Conservation (phyloP, 2,888 invertebrate genomes). For the Platycnemis pennipes region DNA sequence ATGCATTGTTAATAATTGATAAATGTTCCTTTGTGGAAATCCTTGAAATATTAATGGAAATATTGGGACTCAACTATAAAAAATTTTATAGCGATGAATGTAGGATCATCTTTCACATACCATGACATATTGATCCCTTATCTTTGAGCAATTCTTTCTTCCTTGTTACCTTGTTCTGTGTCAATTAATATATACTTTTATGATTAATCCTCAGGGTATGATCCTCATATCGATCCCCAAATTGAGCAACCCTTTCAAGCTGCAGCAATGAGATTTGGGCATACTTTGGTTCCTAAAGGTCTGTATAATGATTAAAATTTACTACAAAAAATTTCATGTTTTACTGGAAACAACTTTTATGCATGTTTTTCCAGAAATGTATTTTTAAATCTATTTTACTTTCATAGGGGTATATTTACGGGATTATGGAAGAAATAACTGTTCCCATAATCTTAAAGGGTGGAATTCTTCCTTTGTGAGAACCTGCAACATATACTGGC, state of each 20-base stretch:
- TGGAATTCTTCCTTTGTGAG: slow-evolving; percentile 76
- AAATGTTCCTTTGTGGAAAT: no score
- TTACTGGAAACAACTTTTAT: background rate
- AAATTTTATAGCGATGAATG: no score
- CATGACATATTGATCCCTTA: no score
- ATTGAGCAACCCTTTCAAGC: slow-evolving; percentile 83
- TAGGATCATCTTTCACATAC: no score
- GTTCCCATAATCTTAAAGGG: slow-evolving; percentile 72
- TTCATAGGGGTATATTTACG: slow-evolving; percentile 78
- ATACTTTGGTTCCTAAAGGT: slow-evolving; percentile 82
- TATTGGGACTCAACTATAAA: no score
- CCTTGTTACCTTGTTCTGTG: no score
- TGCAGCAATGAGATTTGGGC: slow-evolving; percentile 83
- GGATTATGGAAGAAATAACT: slow-evolving; percentile 78
- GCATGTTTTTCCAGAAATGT: no score
- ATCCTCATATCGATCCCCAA: slow-evolving; percentile 82
- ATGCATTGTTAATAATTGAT: no score
- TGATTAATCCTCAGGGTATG: slow-evolving; percentile 77
- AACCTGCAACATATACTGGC: slow-evolving; percentile 82
- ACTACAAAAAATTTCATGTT: background rate
- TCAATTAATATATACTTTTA: no score
- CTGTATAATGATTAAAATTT: slow-evolving; percentile 62
- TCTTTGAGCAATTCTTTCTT: background rate
- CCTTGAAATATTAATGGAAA: no score
- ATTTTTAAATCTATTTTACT: background rate